These are phyloP conservation scores for Dendrocincla fuliginosa DNA, from an alignment of 2,797 vertebrate species.

Conservation along the genomic window DNA sequence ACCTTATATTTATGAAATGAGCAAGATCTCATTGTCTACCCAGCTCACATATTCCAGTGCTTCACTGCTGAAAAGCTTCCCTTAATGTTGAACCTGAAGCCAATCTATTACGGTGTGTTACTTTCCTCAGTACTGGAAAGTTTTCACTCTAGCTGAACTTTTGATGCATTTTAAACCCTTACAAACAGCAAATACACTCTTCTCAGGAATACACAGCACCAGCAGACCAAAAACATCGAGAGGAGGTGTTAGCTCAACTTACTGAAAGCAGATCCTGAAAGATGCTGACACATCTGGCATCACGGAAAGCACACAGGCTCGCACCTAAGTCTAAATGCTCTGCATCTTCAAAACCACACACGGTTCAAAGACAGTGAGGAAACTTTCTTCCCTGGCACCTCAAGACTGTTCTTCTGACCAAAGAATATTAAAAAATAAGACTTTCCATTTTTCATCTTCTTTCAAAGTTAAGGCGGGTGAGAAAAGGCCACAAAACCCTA, in stretches of 20 bases:
- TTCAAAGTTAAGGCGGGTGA: not conserved
- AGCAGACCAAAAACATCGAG: not conserved
- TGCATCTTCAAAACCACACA: not conserved
- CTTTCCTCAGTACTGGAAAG: not conserved
- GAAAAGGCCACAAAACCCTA: not conserved
- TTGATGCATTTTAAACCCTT: not conserved
- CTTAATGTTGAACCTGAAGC: not conserved
- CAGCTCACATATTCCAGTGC: not conserved
- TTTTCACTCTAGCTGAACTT: not conserved
- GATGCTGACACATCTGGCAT: not conserved
- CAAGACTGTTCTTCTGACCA: not conserved
- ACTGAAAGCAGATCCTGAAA: not conserved
- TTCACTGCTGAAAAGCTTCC: not conserved
- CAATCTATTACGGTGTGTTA: not conserved
- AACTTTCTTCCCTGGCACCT: not conserved
- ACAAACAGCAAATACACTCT: not conserved
- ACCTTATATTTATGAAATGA: not conserved
- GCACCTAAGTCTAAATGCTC: not conserved
- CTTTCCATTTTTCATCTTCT: not conserved
- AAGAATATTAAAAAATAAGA: not conserved
- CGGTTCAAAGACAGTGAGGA: not conserved
- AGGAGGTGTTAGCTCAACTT: not conserved
- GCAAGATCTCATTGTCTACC: not conserved
- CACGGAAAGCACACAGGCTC: accelerated
- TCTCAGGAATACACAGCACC: not conserved